phyloP scores from a whole-genome alignment of 2,797 vertebrate genomes.

The Lemur catta region DNA sequence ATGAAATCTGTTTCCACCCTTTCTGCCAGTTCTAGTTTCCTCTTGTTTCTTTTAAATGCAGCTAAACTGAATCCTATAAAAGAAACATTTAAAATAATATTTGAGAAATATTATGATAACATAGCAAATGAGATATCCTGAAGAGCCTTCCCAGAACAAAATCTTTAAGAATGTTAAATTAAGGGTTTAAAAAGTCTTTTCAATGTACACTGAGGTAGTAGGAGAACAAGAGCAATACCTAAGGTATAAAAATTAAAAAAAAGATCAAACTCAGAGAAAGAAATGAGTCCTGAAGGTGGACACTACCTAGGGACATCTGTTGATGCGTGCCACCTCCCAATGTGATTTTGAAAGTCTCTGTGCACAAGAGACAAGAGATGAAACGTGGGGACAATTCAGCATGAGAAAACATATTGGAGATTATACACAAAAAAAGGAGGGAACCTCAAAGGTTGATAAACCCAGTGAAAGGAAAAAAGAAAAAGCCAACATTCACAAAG shows the following conservation, averaged over 20 bases:
- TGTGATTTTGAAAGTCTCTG: neutral
- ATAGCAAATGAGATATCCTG: neutral
- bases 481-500: neutral
- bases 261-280: neutral
- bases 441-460: neutral
- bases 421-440: neutral
- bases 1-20: slow-evolving; percentile 94
- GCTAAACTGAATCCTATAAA: slow-evolving; percentile 97
- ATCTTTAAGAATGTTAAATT: neutral
- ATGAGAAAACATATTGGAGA: neutral
- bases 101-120: slow-evolving; percentile 68
- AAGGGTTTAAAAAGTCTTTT: neutral
- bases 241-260: neutral
- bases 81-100: slow-evolving; percentile 76
- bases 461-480: neutral
- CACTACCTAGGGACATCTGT: neutral
- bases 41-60: slow-evolving; percentile 98
- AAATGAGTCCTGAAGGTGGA: neutral
- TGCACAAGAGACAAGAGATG: neutral
- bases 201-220: neutral
- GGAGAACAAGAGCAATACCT: neutral
- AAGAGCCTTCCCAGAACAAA: neutral
- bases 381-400: neutral
- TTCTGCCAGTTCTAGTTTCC: slow-evolving; percentile 98
- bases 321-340: neutral